Base-by-base conservation (phyloP, 2,113 vertebrate genomes). In the Cettia cetti region DNA sequence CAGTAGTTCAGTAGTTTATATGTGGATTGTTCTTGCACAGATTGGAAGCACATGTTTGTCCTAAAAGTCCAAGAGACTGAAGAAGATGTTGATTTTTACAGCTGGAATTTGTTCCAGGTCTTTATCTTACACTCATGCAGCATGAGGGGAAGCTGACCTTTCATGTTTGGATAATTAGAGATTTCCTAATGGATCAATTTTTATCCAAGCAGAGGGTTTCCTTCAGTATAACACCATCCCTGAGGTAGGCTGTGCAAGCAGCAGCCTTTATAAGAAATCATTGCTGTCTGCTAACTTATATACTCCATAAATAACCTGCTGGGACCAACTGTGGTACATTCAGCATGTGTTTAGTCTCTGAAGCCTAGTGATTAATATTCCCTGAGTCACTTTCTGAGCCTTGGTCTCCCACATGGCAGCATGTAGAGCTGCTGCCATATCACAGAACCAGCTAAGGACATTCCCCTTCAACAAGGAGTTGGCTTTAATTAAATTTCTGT, bases 401-500 rank as follows among this genome's bases (percentile, higher is more conserved):
- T 95, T 84, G 72, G 83, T 95, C 86, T 96, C 93, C 93, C 89
- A 92, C 81, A 44, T 71, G 86, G 83, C 90, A 91, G 93, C 75
- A 39, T 53, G 76, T 90, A 91, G 71, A 93, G 82, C 89, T 95
- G 61, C 49, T 95, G 76, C 86, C 76, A 63, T 72, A 92, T 95
- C 86, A 89, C 57, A 92, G 71, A 97, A 90, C 64, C 57, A 70
- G 69, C 93, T 94, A 94, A 96, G 94, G 88, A 96, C 93, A 69
- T 87, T 96, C 64, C 60, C 83, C 86, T 96, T 96, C 94, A 95
- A 94, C 66, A 64, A 82, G 66, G 44, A 90, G 71, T 91, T 95
- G 74, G 64, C 30, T 95, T 97, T 98, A 97, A 96, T 97, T 96
- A 90, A 96, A 89, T 91, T 96, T 95, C 89, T 89, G 28, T 89